phyloP scores from a whole-genome alignment of 2,113 vertebrate genomes.

The Scartelaos histophorus region DNA sequence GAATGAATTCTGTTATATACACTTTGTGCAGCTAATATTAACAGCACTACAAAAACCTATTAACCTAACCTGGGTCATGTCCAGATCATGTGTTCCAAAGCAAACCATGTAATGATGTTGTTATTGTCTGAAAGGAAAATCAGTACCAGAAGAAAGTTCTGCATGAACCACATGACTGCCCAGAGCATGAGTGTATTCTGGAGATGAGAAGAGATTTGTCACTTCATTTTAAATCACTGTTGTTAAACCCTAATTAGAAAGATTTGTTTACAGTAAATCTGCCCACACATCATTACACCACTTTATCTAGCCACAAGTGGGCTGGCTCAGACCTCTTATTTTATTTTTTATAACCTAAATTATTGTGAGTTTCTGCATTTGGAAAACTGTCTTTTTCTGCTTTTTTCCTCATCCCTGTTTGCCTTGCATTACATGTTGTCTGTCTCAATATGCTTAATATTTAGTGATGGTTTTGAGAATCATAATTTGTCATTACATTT shows the following conservation, averaged over 20 bases:
- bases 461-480: neutral
- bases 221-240: constrained; percentile 46
- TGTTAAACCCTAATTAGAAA: constrained; percentile 61
- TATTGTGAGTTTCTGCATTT: constrained; percentile 37
- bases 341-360: constrained; percentile 37
- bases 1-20: constrained; percentile 28
- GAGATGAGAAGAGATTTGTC: constrained; percentile 59
- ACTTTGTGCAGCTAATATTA: constrained; percentile 37
- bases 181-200: constrained; percentile 54
- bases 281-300: constrained; percentile 59
- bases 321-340: constrained; percentile 34
- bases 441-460: constrained; percentile 10
- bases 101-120: constrained; percentile 17
- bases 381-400: constrained; percentile 42
- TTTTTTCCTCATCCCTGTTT: constrained; percentile 15
- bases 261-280: constrained; percentile 59
- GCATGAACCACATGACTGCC: constrained; percentile 51
- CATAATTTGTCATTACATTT: constrained; percentile 6
- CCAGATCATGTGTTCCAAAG: neutral
- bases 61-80: constrained; percentile 33
- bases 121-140: neutral
- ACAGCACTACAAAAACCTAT: constrained; percentile 39
- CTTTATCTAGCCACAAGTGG: constrained; percentile 59
- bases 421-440: constrained; percentile 18
- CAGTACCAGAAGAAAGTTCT: constrained; percentile 34